Percentiles rank a stretch among this genome's conserved stretches.
Evolutionary conservation across 2,113 vertebrate species (phyloP).

Genomic region (Calyptomena viridis): DNA sequence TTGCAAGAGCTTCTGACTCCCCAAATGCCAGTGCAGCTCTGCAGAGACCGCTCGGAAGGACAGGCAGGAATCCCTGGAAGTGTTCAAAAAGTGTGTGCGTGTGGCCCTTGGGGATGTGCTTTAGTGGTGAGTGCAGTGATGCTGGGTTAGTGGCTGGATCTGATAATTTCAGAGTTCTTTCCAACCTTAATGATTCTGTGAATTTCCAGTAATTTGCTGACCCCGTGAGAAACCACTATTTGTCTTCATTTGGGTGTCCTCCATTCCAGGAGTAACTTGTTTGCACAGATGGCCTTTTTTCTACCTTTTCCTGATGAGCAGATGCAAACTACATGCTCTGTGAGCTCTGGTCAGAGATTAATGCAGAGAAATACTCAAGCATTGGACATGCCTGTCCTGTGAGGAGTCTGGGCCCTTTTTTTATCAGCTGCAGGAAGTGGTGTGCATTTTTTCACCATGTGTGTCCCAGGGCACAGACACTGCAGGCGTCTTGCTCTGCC

Average conservation of each 20-base stretch:
- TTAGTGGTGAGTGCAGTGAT: not conserved
- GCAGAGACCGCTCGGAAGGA: accelerated
- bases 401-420: not conserved
- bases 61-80: not conserved
- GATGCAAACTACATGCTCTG: not conserved
- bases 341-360: not conserved
- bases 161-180: not conserved
- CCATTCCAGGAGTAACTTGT: not conserved
- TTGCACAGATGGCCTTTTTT: not conserved
- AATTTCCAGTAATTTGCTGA: not conserved
- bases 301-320: not conserved
- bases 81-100: not conserved
- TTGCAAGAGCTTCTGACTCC: not conserved
- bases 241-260: not conserved
- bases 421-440: not conserved
- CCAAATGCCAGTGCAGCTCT: not conserved
- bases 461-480: not conserved
- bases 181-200: not conserved
- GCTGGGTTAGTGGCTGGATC: not conserved
- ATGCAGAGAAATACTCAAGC: not conserved
- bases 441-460: not conserved
- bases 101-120: not conserved
- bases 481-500: not conserved
- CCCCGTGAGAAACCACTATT: accelerated
- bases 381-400: not conserved